Percentiles rank a stretch among this genome's conserved stretches.
Evolutionary conservation across 2,113 vertebrate species (phyloP).

Genomic region (Entelurus aequoreus): DNA sequence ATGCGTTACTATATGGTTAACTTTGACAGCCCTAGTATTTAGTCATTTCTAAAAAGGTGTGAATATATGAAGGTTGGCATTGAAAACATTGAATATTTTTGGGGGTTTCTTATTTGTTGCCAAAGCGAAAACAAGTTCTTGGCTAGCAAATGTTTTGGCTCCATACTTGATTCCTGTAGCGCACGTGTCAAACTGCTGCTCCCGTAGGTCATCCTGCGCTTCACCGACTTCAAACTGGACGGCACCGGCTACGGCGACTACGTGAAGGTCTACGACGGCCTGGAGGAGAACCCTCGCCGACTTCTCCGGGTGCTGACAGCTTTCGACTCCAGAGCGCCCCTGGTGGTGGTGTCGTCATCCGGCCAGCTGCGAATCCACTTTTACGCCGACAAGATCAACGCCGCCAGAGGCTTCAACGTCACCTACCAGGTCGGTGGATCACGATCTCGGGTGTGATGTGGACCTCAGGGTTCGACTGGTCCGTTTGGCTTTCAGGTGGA

Average conservation of each 20-base stretch:
- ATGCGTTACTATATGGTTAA: no score
- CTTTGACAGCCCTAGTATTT: no score
- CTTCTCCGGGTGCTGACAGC: conserved; percentile 89
- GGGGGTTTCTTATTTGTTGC: no score
- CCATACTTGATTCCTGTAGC: not conserved
- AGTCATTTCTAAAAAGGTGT: no score
- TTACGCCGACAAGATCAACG: conserved; percentile 95
- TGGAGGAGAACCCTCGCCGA: conserved; percentile 88
- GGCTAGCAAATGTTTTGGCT: no score
- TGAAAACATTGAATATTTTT: no score
- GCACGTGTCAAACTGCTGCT: not conserved
- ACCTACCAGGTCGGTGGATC: conserved; percentile 80
- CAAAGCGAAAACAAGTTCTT: no score
- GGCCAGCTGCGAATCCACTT: conserved; percentile 93
- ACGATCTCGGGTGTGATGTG: conserved; percentile 13
- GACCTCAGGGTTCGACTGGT: not conserved
- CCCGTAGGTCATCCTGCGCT: conserved; percentile 79
- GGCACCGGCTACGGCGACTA: conserved; percentile 95
- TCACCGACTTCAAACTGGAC: conserved; percentile 94
- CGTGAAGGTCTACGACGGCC: conserved; percentile 92
- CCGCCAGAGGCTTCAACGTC: conserved; percentile 92
- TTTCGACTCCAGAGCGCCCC: conserved; percentile 88
- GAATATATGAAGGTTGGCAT: no score
- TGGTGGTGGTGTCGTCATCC: conserved; percentile 88
- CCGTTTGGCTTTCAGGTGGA: conserved; percentile 71